Evolutionary conservation across 2,888 invertebrate species (phyloP).

Genomic region (Cetonia aurata): DNA sequence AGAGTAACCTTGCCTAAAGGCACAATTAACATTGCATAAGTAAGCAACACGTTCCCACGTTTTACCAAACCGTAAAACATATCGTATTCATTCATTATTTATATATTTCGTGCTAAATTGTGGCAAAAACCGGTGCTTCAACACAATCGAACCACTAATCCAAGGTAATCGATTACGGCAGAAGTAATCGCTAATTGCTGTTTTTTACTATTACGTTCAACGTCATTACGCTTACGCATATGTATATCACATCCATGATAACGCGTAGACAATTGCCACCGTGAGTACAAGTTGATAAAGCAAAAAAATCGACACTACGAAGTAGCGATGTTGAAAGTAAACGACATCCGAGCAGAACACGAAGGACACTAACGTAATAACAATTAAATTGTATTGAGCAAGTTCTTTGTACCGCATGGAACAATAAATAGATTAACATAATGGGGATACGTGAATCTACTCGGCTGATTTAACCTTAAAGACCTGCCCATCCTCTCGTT

Average conservation of each 20-base stretch:
- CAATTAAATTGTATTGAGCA: conserved; percentile 36
- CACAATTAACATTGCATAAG: too few relatives aligned
- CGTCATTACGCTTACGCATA: too few relatives aligned
- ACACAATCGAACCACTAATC: too few relatives aligned
- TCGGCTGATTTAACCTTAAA: conserved; percentile 21
- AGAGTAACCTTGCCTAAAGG: too few relatives aligned
- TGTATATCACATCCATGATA: conserved; percentile 7
- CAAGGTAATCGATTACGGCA: conserved; percentile 8
- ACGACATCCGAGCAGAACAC: conserved; percentile 18
- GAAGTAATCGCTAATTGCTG: neutral
- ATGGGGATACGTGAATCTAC: conserved; percentile 20
- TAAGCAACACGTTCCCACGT: too few relatives aligned
- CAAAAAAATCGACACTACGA: conserved; percentile 1
- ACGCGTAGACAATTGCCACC: neutral
- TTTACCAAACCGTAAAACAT: too few relatives aligned
- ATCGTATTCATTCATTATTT: too few relatives aligned
- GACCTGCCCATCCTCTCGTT: conserved; percentile 26
- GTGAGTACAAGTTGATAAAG: neutral
- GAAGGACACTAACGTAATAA: conserved; percentile 33
- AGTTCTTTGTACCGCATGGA: conserved; percentile 25
- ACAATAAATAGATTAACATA: conserved; percentile 40
- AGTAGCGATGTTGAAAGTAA: conserved; percentile 26
- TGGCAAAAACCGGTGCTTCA: too few relatives aligned
- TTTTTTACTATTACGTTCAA: too few relatives aligned
- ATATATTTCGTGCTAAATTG: too few relatives aligned